These are phyloP conservation scores for Botia almorhae DNA, from an alignment of 2,797 vertebrate species.

Conservation along the genomic window DNA sequence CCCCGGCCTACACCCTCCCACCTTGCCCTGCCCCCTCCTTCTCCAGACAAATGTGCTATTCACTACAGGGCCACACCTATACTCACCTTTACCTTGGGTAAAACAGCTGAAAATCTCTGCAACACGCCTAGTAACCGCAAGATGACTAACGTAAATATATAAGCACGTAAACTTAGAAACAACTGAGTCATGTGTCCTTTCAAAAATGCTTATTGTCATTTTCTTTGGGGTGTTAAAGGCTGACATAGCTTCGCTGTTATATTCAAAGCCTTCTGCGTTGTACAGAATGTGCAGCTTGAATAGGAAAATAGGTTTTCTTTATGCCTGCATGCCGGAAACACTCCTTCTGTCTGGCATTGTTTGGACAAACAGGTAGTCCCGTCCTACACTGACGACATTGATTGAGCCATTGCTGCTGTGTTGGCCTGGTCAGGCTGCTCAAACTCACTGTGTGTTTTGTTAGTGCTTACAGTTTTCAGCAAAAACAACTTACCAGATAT, in stretches of 20 bases:
- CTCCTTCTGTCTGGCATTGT: background rate
- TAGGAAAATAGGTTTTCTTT: conserved; percentile 8
- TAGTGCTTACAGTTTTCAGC: no score
- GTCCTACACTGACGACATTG: background rate
- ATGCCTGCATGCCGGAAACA: no score
- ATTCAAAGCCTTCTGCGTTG: background rate
- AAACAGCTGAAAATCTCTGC: conserved; percentile 38
- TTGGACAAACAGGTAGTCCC: background rate
- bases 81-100: conserved; percentile 44
- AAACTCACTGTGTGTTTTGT: no score
- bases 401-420: no score
- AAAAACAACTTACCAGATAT: background rate
- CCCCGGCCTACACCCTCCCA: background rate
- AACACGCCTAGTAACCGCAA: conserved; percentile 56
- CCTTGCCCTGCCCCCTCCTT: background rate
- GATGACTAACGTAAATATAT: conserved; percentile 46
- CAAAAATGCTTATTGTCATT: conserved; percentile 50
- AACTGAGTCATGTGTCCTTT: conserved; percentile 56
- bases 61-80: conserved; percentile 53
- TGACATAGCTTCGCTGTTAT: conserved; percentile 13
- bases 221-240: conserved; percentile 17
- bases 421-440: no score
- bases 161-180: conserved; percentile 41
- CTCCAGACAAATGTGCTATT: conserved; percentile 38
- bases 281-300: background rate